Evolutionary conservation across 2,797 vertebrate genomes (phyloP), one percentile per base, ranked within the genome.

Genomic region (Danionella dracula): DNA sequence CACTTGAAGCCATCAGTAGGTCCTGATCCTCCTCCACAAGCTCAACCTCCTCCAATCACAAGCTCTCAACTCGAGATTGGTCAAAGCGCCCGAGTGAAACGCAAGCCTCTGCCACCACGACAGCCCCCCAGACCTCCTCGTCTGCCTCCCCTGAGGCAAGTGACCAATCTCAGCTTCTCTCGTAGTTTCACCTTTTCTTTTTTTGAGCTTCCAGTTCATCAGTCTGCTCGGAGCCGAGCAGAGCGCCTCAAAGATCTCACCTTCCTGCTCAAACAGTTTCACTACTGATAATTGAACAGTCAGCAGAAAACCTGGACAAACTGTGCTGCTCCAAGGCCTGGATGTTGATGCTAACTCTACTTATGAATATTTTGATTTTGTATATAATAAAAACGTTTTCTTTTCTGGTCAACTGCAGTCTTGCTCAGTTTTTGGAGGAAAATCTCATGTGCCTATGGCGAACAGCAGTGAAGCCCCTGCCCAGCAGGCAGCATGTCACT

Each of bases 101-200:
- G 68, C 15, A 78, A 69, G 71, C 64, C 70, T 12, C 13, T 78
- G 21, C 76, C 76, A 12, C 76, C 73, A 27, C 64, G 50, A 2
- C 76, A 65, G 13, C 44, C 74, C 21, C 59, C 85, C 5, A 84
- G 76, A 5, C 78, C 75, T 6, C 51, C 81, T 2, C 85, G 78
- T 15, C 81, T 92, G 23, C 90, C 89, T 0, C 87, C 88, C 0
- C 77, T 90, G 50, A 86, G 70, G 51, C 84, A 84, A n/a, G 58
- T 92, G 72, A 84, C 87, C 19, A 87, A 87, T 70, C 87, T 92
- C 46, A 89, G 85, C 74, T 91, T 93, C 81, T 90, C 90, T 9
- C 79, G 90, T 16, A 92, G 85, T 76, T 92, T 92, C 81, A 92
- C 89, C 0, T 92, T 92, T 75, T 92, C 91, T 0, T 93, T 92